Conservation (phyloP, 2,113 vertebrate species). For the Peromyscus polionotus region DNA sequence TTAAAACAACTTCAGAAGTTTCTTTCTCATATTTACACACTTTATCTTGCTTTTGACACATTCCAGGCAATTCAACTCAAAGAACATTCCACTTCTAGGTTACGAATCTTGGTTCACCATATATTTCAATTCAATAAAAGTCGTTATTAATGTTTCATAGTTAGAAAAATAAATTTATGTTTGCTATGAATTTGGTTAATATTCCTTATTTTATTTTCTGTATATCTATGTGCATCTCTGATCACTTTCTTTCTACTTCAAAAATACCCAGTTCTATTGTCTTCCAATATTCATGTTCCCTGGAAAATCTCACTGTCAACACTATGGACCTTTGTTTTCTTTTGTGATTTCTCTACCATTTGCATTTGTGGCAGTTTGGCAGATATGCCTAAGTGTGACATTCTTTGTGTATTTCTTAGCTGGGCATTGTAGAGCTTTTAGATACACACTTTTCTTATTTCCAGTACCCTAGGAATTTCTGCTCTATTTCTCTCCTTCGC, state of each 20-base stretch:
- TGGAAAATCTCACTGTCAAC: background rate
- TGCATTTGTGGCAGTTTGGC: background rate
- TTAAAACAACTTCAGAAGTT: background rate
- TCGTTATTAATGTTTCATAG: background rate
- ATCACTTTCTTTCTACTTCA: background rate
- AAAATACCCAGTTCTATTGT: background rate
- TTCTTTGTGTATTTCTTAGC: background rate
- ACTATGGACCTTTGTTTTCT: background rate
- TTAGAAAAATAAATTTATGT: background rate
- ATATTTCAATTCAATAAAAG: background rate
- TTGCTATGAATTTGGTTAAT: background rate
- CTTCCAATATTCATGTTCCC: no score
- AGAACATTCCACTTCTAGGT: background rate
- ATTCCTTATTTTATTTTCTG: background rate
- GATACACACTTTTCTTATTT: background rate
- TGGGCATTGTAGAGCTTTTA: background rate
- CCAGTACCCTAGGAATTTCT: background rate
- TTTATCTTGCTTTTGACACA: background rate
- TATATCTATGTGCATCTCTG: background rate
- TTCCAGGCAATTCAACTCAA: background rate
- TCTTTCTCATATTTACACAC: background rate
- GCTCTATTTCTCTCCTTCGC: background rate
- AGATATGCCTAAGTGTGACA: background rate
- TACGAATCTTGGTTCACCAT: background rate
- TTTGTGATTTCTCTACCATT: background rate